These are phyloP conservation scores for Gorsachius magnificus DNA, from an alignment of 2,797 vertebrate species.

Conservation along the genomic window DNA sequence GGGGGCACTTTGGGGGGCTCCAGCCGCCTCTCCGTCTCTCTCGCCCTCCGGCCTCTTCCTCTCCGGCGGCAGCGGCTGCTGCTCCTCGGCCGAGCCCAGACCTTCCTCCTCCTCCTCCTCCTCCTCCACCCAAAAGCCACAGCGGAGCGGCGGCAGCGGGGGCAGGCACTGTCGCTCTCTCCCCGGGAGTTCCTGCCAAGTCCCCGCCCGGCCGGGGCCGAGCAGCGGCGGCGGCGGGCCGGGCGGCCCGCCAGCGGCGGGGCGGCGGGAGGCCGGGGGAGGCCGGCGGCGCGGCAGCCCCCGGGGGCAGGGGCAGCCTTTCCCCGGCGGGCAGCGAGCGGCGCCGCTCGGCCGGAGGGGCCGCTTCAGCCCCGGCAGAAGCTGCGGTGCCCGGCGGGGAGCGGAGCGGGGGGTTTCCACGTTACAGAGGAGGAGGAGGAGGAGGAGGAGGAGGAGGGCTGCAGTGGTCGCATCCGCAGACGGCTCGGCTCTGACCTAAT, in stretches of 20 bases:
- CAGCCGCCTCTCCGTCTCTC: conserved; percentile 45
- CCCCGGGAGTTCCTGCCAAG: conserved; percentile 69
- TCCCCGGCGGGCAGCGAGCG: neutral
- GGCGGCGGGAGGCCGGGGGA: too few species aligned
- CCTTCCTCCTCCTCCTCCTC: conserved; percentile 48
- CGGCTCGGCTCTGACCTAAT: conserved; percentile 48
- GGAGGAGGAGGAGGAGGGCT: neutral
- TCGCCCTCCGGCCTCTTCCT: conserved; percentile 64
- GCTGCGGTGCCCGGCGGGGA: neutral
- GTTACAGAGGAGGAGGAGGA: neutral
- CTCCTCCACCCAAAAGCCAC: conserved; percentile 64
- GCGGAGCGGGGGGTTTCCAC: neutral
- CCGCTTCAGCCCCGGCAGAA: neutral
- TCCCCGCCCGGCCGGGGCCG: conserved; percentile 53
- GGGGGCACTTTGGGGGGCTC: conserved; percentile 73
- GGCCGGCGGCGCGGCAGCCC: neutral
- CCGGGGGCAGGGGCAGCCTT: neutral
- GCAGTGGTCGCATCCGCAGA: neutral
- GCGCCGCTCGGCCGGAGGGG: neutral
- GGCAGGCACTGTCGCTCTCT: conserved; percentile 64
- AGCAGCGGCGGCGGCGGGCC: conserved; percentile 28
- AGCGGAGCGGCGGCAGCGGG: conserved; percentile 39
- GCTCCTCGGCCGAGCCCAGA: conserved; percentile 66
- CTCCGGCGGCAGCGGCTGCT: conserved; percentile 64
- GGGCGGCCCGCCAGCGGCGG: too few species aligned